phyloP scores from a whole-genome alignment of 2,113 vertebrate genomes.

The Microtus oregoni region DNA sequence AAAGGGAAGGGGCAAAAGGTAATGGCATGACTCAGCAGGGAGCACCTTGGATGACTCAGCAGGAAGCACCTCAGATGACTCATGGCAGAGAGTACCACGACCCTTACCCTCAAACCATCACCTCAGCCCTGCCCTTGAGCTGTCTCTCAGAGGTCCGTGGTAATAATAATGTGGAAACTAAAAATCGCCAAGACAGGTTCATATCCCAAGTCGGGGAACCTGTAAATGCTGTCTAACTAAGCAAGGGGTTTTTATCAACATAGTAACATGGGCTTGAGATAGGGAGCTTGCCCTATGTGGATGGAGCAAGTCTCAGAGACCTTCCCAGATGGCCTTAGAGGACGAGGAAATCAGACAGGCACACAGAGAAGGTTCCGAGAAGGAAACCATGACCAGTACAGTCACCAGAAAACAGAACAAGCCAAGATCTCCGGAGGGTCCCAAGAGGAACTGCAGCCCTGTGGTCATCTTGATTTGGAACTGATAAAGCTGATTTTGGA shows the following conservation, averaged over 20 bases:
- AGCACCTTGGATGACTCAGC: neutral
- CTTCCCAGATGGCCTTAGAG: neutral
- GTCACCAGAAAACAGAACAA: neutral
- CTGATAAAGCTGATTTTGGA: neutral
- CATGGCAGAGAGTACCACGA: neutral
- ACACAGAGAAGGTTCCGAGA: neutral
- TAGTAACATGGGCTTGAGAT: neutral
- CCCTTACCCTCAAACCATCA: neutral
- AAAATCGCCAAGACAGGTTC: neutral
- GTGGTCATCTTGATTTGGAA: neutral
- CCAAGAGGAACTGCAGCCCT: neutral
- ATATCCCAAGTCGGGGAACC: neutral
- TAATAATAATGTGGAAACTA: neutral
- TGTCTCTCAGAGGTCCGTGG: neutral
- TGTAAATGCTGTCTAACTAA: neutral
- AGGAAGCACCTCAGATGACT: neutral
- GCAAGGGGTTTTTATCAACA: neutral
- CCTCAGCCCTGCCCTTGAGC: neutral
- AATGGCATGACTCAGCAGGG: no score
- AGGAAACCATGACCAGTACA: rapidly evolving
- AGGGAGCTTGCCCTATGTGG: neutral
- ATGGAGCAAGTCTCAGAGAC: neutral
- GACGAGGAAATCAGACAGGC: neutral
- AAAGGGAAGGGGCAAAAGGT: neutral
- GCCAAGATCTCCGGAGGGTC: no score